A percentile compares a stretch with the other conserved stretches of the same genome.
phyloP scores from a whole-genome alignment of 1,140 invertebrate species.

The Trachymyrmex cornetzi region DNA sequence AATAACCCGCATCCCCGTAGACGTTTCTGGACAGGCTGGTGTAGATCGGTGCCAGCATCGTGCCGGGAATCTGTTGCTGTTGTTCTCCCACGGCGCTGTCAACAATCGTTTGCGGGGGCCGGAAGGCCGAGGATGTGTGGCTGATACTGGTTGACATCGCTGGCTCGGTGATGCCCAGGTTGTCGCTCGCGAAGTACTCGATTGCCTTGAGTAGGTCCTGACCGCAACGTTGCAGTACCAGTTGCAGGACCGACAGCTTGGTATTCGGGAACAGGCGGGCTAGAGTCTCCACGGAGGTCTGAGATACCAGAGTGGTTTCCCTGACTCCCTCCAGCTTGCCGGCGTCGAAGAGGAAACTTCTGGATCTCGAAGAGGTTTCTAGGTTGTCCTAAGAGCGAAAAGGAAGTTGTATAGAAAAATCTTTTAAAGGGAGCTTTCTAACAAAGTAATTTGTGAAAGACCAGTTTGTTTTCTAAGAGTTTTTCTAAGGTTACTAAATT shows the following conservation, averaged over 20 bases:
- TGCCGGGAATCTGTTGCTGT: constrained; percentile 38
- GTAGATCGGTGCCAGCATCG: constrained; percentile 74
- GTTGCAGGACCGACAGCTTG: constrained; percentile 94
- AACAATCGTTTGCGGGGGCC: constrained; percentile 65
- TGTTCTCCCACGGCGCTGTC: constrained; percentile 49
- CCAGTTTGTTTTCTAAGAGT: background rate
- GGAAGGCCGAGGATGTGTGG: constrained; percentile 75
- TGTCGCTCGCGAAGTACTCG: constrained; percentile 88
- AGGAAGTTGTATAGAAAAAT: background rate
- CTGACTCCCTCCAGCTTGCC: constrained; percentile 65
- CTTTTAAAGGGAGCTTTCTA: background rate
- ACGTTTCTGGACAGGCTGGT: constrained; percentile 77
- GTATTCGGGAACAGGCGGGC: constrained; percentile 94
- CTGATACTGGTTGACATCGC: constrained; percentile 36
- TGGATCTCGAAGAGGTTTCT: constrained; percentile 37
- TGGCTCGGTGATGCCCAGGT: constrained; percentile 68
- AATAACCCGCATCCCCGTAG: constrained; percentile 79
- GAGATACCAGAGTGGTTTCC: constrained; percentile 83
- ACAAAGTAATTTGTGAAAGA: background rate
- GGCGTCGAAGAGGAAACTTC: constrained; percentile 48
- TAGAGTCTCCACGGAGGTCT: constrained; percentile 93
- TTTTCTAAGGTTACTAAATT: background rate
- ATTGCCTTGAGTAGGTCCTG: constrained; percentile 94
- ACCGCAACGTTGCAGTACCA: constrained; percentile 94
- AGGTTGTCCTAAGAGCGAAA: background rate